phyloP scores from a whole-genome alignment of 1,140 invertebrate species.

The Mesaphorura yosii region DNA sequence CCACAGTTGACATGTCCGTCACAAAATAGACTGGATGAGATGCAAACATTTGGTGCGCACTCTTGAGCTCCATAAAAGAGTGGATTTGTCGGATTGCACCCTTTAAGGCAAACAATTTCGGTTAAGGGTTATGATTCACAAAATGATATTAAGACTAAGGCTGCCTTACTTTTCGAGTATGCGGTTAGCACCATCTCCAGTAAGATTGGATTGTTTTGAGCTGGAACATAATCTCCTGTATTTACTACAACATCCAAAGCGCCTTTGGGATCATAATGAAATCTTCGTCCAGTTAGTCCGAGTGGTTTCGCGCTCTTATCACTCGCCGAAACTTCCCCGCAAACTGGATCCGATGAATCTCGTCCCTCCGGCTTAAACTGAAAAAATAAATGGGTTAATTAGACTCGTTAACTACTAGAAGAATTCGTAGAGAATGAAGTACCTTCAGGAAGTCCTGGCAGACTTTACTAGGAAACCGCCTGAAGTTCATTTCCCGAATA shows the following conservation, averaged over 20 bases:
- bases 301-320: slow-evolving; percentile 16
- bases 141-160: not conserved
- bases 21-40: slow-evolving; percentile 10
- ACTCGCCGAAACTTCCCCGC: slow-evolving; percentile 16
- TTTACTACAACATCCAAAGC: slow-evolving; percentile 25
- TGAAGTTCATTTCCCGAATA: slow-evolving; percentile 21
- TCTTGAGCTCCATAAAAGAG: not conserved
- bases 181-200: slow-evolving; percentile 27
- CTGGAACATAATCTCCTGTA: no score
- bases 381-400: not conserved
- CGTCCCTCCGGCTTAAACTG: slow-evolving; percentile 23
- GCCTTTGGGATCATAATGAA: slow-evolving; percentile 19
- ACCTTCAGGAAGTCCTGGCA: slow-evolving; percentile 28
- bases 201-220: slow-evolving; percentile 4
- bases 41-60: not conserved
- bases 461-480: not conserved
- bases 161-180: not conserved
- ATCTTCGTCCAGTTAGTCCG: slow-evolving; percentile 20
- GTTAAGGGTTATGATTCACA: not conserved
- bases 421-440: not conserved
- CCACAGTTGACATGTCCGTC: slow-evolving; percentile 27
- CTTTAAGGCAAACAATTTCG: not conserved
- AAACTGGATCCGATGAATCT: slow-evolving; percentile 10
- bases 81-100: not conserved
- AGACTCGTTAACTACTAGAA: not conserved